Conservation (phyloP, 2,797 vertebrate species). For the Malacoraja senta region DNA sequence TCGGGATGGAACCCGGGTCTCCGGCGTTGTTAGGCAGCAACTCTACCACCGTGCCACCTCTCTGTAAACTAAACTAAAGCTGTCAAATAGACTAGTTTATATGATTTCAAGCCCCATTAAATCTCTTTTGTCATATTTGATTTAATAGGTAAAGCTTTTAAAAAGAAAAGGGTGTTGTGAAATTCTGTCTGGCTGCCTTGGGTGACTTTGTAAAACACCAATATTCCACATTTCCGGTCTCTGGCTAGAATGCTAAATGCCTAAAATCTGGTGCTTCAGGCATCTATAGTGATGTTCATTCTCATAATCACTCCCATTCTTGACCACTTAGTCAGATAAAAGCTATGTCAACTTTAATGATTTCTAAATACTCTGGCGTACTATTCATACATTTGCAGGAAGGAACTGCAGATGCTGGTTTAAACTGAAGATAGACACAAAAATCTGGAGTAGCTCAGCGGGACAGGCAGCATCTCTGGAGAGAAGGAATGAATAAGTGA, state of each 20-base stretch:
- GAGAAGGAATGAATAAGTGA: too few relatives aligned
- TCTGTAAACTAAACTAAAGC: not conserved
- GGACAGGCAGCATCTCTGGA: too few relatives aligned
- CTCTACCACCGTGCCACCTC: too few relatives aligned
- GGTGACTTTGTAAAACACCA: not conserved
- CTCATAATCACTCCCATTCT: not conserved
- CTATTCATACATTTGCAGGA: not conserved
- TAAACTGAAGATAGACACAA: too few relatives aligned
- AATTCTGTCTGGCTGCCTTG: not conserved
- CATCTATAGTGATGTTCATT: not conserved
- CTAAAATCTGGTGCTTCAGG: not conserved
- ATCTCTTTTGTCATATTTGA: not conserved
- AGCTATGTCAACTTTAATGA: not conserved
- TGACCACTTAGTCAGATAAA: not conserved
- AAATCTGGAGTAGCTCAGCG: too few relatives aligned
- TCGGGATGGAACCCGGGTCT: too few relatives aligned
- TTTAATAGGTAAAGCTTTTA: not conserved
- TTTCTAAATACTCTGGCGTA: not conserved
- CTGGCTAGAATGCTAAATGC: not conserved
- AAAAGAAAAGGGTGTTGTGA: not conserved
- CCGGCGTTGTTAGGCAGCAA: too few relatives aligned
- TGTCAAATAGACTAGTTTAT: not conserved
- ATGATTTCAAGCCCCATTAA: not conserved
- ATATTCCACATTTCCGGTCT: not conserved
- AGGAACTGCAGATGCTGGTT: too few relatives aligned